Evolutionary conservation across 2,113 vertebrate species (phyloP).

Genomic region (Brevimyrus niger): DNA sequence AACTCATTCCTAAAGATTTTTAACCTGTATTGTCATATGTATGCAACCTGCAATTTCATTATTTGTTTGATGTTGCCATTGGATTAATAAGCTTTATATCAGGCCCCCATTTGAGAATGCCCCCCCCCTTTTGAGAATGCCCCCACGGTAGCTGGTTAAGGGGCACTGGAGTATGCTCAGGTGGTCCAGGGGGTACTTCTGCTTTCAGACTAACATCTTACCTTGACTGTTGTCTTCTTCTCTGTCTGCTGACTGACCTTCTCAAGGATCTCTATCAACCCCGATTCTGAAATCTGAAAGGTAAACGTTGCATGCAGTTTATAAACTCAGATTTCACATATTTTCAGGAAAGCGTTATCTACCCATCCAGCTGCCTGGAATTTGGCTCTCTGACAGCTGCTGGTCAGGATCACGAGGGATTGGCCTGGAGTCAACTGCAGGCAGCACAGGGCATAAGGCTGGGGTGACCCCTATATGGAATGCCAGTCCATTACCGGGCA

Average conservation of each 20-base stretch:
- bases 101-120: background rate
- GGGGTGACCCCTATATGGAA: background rate
- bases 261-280: conserved; percentile 96
- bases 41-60: background rate
- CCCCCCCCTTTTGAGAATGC: background rate
- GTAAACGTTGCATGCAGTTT: conserved; percentile 10
- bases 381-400: background rate
- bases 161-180: background rate
- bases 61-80: background rate
- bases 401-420: background rate
- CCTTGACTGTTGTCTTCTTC: conserved; percentile 93
- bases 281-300: conserved; percentile 81
- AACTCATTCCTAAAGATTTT: background rate
- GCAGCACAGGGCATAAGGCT: background rate
- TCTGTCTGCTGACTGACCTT: conserved; percentile 96
- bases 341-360: background rate
- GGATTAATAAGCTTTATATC: background rate
- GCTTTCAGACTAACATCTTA: conserved; percentile 43
- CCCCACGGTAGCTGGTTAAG: background rate
- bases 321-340: background rate
- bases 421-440: background rate
- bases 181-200: background rate
- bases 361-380: background rate
- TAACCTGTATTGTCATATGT: background rate
- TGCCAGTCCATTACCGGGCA: too few species aligned